phyloP scores from a whole-genome alignment of 23 tunicate genomes.

The Diplosoma virens region DNA sequence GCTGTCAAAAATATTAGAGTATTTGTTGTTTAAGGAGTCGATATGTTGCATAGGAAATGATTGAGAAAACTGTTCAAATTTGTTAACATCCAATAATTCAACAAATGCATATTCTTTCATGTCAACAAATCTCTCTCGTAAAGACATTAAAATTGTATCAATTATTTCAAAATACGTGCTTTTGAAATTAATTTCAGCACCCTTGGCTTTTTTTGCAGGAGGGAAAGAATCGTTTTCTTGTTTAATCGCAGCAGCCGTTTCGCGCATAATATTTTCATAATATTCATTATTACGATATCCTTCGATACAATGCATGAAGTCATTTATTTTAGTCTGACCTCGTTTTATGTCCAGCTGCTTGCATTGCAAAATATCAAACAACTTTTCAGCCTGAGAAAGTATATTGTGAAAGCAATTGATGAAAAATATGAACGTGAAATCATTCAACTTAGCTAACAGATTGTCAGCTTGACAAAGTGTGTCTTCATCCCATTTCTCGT shows the following conservation, averaged over 20 bases:
- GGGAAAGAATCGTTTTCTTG: conserved; percentile 3
- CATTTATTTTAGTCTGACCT: too few relatives aligned
- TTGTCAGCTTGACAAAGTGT: background rate
- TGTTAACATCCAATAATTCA: conserved; percentile 5
- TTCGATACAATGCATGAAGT: background rate
- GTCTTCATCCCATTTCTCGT: conserved; percentile 3
- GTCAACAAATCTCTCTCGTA: conserved; percentile 14
- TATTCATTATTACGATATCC: background rate
- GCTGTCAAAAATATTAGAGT: conserved; percentile 5
- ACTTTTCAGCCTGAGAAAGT: background rate
- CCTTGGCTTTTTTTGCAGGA: background rate
- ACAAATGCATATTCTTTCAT: conserved; percentile 8
- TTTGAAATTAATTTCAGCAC: background rate
- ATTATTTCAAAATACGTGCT: background rate
- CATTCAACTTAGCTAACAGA: background rate
- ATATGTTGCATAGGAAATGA: conserved; percentile 10
- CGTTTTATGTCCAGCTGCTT: conserved; percentile 14
- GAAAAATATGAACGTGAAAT: conserved; percentile 11
- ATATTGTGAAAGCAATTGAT: background rate
- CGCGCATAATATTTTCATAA: background rate
- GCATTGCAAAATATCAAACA: conserved; percentile 20
- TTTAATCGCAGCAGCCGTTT: background rate
- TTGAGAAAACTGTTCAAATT: too few relatives aligned
- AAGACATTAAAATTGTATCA: conserved; percentile 4
- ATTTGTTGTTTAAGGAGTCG: background rate